Percentiles rank a stretch among this genome's conserved stretches.
phyloP scores from a whole-genome alignment of 2,797 vertebrate species.

The Halcyon leucocephala region DNA sequence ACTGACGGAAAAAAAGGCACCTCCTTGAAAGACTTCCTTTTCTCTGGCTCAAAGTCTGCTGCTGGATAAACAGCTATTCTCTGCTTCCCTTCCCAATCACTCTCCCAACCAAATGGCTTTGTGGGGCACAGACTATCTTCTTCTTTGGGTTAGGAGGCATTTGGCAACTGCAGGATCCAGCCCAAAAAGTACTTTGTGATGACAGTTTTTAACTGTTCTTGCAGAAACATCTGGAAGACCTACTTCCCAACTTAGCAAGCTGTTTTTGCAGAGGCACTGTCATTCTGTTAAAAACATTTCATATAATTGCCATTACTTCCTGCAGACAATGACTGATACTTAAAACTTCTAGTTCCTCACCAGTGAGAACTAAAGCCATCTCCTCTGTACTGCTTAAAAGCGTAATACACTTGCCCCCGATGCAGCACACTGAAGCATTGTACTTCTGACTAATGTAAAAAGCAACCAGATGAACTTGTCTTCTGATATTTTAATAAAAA shows the following conservation, averaged over 20 bases:
- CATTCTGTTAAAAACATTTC: neutral
- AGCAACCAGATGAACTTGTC: neutral
- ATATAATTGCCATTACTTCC: neutral
- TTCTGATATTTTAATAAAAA: neutral
- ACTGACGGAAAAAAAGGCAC: neutral
- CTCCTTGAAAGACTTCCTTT: neutral
- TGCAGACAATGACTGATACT: neutral
- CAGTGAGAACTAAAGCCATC: neutral
- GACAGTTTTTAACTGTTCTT: neutral
- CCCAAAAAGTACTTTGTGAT: neutral
- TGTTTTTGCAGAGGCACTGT: neutral
- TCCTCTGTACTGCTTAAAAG: neutral
- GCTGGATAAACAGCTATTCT: neutral
- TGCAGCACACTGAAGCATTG: neutral
- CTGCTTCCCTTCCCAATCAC: neutral
- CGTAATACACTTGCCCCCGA: neutral
- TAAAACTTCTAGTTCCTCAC: neutral
- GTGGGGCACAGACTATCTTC: neutral
- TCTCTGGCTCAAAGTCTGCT: neutral
- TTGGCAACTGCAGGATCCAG: neutral
- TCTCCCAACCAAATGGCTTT: neutral
- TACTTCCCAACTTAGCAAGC: neutral
- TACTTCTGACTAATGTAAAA: neutral
- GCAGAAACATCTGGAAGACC: neutral
- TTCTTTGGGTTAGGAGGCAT: neutral